A percentile compares a stretch with the other conserved stretches of the same genome.
Conservation (phyloP, 1,140 invertebrate genomes). For the Drosophila malerkotliana region DNA sequence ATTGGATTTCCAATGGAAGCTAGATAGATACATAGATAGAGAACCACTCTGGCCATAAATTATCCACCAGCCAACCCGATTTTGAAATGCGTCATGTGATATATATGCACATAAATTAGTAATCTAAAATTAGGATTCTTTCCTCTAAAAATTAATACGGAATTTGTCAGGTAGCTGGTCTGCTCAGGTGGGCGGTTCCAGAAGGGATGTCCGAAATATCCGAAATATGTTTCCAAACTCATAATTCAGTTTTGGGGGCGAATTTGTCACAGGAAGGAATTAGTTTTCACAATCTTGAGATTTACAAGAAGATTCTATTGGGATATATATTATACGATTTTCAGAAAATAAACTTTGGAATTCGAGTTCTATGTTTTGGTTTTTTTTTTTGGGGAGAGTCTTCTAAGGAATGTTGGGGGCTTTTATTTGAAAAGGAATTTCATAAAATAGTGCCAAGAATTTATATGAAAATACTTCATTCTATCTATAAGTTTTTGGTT, state of each 20-base stretch:
- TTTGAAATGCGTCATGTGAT: conserved; percentile 10
- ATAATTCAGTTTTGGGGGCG: conserved; percentile 10
- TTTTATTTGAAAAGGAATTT: no score
- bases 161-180: conserved; percentile 42
- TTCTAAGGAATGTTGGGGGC: no score
- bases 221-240: conserved; percentile 44
- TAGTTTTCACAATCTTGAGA: background rate
- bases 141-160: conserved; percentile 49
- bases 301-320: background rate
- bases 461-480: no score
- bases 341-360: no score
- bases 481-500: no score
- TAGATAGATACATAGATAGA: background rate
- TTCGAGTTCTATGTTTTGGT: no score
- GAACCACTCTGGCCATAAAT: conserved; percentile 19
- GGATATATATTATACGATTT: no score
- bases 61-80: conserved; percentile 2
- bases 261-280: background rate
- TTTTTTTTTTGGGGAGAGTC: no score
- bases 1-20: conserved; percentile 41
- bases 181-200: conserved; percentile 52
- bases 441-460: no score
- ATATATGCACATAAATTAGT: conserved; percentile 2
- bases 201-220: conserved; percentile 21
- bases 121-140: conserved; percentile 35